These are phyloP conservation scores for Heteropelma amictum DNA, from an alignment of 2,888 invertebrate species.

Conservation along the genomic window DNA sequence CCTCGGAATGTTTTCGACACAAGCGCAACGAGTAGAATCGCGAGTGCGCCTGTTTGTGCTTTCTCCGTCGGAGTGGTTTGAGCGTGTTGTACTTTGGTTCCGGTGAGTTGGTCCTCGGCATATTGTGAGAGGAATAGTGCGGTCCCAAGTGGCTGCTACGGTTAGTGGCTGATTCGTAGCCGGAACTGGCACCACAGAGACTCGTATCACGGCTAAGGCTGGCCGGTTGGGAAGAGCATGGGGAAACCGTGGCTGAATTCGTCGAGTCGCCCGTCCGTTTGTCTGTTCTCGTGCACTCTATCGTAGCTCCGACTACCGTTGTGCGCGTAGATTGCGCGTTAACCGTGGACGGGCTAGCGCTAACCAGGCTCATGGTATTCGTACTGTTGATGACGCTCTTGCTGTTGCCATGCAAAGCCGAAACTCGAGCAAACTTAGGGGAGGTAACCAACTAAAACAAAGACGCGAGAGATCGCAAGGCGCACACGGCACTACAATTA, in stretches of 20 bases:
- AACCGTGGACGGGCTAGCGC: conserved; percentile 3
- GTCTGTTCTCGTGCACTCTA: conserved; percentile 12
- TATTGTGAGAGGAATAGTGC: conserved; percentile 74
- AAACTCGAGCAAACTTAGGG: conserved; percentile 75
- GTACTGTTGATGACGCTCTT: conserved; percentile 49
- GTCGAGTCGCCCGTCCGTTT: conserved; percentile 59
- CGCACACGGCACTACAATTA: conserved; percentile 58
- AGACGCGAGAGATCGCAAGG: conserved; percentile 59
- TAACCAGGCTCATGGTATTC: conserved; percentile 17
- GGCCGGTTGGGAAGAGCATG: conserved; percentile 67
- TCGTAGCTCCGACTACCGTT: background rate
- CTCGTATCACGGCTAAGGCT: conserved; percentile 67
- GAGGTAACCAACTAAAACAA: conserved; percentile 75
- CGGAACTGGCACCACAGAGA: conserved; percentile 76
- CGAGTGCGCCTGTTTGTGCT: conserved; percentile 67
- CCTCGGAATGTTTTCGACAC: conserved; percentile 69
- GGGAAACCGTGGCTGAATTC: conserved; percentile 68
- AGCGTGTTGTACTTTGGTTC: conserved; percentile 74
- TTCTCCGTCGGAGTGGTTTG: conserved; percentile 72
- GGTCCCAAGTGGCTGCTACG: conserved; percentile 76
- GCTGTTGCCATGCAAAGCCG: conserved; percentile 73
- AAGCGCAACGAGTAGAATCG: conserved; percentile 69
- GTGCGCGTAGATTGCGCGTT: conserved; percentile 12
- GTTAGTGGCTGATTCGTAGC: conserved; percentile 78
- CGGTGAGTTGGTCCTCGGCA: conserved; percentile 75